Base-by-base conservation (phyloP, 64 coral and sea anemone species). In the Montipora sp. region DNA sequence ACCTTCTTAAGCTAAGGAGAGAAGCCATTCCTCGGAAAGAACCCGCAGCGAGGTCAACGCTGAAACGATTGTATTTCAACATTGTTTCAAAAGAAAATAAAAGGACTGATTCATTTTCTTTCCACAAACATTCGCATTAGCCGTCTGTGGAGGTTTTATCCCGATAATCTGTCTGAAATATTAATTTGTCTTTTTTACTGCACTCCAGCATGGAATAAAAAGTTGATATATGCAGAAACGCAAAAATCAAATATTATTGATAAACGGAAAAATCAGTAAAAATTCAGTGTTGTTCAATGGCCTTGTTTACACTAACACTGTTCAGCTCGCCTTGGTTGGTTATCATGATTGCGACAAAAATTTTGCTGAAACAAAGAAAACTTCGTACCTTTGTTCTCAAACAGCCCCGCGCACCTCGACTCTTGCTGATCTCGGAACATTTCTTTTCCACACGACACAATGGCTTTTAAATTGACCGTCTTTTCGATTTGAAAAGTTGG, bases 101-200 rank as follows among this genome's bases (percentile, higher is more conserved):
- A 82, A 44, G 58, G 16, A 22, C 51, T 44, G 23, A 58, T 80
- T 80, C 20, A 80, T 23, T 15, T 43, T 60, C 23, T 43, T 82
- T 36, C 24, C 80, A 78, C 75, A 78, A 78, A 78, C 75, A 78
- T 78, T 78, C 75, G 47, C 46, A 59, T 10, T 3, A 10, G 80
- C 55, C 27, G 55, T 63, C 80, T 15, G 12, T 45, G 80, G 9
- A 7, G 57, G 79, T 81, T 61, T 79, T 82, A 63, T 18, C 80
- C 80, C 24, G 80, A 82, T 65, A 59, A 82, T 82, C 79, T 82
- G 79, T 82, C 75, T 78, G 55, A 51, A 15, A 61, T 51, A 50
- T 59, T 65, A 59, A 82, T 13, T 61, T 78, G 7, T 49, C 46
- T 49, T 15, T 50, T 71, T 71, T 63, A 7, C 5, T 78, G 5